Conservation (phyloP, 2,888 invertebrate genomes). For the Phrixothrix hirtus region DNA sequence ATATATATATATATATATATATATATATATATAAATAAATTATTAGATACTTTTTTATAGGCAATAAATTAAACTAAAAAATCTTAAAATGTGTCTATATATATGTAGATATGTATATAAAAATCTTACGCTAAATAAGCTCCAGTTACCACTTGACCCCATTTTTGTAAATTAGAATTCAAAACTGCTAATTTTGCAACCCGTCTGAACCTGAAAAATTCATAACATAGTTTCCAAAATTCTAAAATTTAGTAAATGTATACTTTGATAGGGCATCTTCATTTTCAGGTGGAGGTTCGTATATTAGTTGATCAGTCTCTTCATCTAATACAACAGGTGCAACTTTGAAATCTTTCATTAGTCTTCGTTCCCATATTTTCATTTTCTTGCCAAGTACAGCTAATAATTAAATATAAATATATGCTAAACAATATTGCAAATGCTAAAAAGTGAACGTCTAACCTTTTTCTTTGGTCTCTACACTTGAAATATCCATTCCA, state of each 20-base stretch:
- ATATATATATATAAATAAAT: too few relatives aligned
- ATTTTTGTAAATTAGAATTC: conserved; percentile 71
- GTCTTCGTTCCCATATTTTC: conserved; percentile 83
- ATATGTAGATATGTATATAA: neutral
- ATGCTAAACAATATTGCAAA: neutral
- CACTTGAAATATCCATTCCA: conserved; percentile 81
- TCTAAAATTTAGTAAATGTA: too few relatives aligned
- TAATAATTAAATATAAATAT: conserved; percentile 48
- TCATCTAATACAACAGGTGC: conserved; percentile 70
- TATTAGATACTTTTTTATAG: too few relatives aligned
- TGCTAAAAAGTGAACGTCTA: conserved; percentile 11
- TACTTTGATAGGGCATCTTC: conserved; percentile 65
- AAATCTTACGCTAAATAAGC: conserved; percentile 60
- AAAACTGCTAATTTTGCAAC: conserved; percentile 75
- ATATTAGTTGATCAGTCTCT: conserved; percentile 56
- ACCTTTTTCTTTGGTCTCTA: conserved; percentile 76
- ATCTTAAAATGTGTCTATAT: too few relatives aligned
- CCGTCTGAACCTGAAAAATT: conserved; percentile 64
- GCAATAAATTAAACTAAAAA: too few relatives aligned
- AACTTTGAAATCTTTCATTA: conserved; percentile 88
- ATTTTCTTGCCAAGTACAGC: conserved; percentile 76
- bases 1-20: too few relatives aligned
- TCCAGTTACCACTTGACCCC: conserved; percentile 71
- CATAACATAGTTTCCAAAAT: neutral
- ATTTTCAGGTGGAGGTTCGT: conserved; percentile 56